Evolutionary conservation across 2,888 invertebrate species (phyloP), one percentile per base, ranked within the genome.

Genomic region (Platypus cylindrus): DNA sequence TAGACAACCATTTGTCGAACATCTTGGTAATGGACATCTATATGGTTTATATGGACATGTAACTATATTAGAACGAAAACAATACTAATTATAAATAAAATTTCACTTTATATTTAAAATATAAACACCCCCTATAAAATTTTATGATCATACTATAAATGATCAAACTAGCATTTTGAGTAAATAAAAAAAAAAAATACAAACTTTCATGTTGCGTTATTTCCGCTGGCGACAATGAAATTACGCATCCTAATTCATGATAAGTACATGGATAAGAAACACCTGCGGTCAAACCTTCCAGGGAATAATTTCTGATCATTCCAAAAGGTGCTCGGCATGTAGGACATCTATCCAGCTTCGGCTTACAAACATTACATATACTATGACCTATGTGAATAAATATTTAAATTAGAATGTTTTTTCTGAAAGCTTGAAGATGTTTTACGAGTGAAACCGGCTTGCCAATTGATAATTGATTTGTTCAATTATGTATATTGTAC

Each of bases 271-370:
- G 51, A 38, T 55, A 57, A 17, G 46, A 47, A 1, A 56, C 46
- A 11, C 47, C 47, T 16, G 48, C 40, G 20, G 55, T 55, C 11
- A 58, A 37, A 1, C 50, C 51, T 48, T 58, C 58, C 26, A 58
- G 41, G 2, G 53, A 49, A 37, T 53, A 58, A 41, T 58, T 58
- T 27, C 58, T 41, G 0, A 54, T 56, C 30, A 45, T 52, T 20
- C 55, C 56, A 41, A 55, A 55, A 15, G 46, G 41, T 1, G 49
- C 46, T 24, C 55, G 45, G 29, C 58, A 58, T 2, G 51, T 55
- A 7, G 58, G 58, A 32, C 58, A 58, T 30, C 50, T 52, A 15
- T 51, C 50, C 17, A 57, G 31, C 36, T 53, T 49, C 8, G 54
- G 52, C 11, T 50, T 45, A 34, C 58, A 58, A 13, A 43, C 41